Evolutionary conservation across 2,888 invertebrate species (phyloP).

Genomic region (Atethmia centrago): DNA sequence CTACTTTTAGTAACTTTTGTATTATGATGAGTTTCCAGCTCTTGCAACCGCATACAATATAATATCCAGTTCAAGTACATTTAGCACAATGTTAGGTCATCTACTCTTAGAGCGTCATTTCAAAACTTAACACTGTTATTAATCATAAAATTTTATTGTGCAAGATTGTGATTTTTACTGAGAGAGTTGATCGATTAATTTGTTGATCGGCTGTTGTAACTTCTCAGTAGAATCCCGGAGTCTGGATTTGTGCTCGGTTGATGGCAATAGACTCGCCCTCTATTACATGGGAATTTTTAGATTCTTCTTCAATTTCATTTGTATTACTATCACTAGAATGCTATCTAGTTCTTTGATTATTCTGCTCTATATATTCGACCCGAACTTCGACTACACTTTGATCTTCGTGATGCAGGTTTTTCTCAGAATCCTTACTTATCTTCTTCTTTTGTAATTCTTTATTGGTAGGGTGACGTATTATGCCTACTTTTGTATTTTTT

Average conservation of each 20-base stretch:
- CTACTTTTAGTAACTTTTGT: neutral
- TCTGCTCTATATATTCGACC: neutral
- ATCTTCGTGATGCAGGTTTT: neutral
- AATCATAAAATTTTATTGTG: conserved; percentile 10
- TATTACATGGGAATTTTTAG: neutral
- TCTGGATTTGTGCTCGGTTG: neutral
- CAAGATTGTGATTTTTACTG: neutral
- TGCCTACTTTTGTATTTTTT: no score
- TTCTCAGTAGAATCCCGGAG: neutral
- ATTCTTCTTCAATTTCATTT: neutral
- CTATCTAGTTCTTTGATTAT: neutral
- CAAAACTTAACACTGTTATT: conserved; percentile 22
- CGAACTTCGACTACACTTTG: neutral
- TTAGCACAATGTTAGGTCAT: conserved; percentile 25
- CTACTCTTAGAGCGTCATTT: conserved; percentile 30
- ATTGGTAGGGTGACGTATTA: no score
- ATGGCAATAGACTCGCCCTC: neutral
- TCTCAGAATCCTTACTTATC: neutral
- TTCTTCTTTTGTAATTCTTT: neutral
- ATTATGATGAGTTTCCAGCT: neutral
- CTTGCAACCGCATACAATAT: conserved; percentile 49
- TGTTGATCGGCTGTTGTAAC: neutral
- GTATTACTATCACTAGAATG: neutral
- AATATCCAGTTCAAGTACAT: conserved; percentile 53
- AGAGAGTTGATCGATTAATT: neutral